phyloP scores from a whole-genome alignment of 2,888 invertebrate genomes.

The Melinaea marsaeus region DNA sequence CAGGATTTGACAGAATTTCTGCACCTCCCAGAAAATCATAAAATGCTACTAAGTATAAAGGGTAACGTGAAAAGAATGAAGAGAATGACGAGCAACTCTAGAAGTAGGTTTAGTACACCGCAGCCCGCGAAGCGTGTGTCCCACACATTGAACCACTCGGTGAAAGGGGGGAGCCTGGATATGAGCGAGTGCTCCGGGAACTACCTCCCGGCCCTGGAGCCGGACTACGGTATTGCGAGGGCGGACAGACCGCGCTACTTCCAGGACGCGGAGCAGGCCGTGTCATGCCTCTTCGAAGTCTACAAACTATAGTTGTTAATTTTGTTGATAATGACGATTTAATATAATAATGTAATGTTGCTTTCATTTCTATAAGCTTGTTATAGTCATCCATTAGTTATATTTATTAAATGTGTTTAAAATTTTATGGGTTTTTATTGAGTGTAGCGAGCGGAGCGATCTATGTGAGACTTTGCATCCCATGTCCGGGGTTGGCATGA shows the following conservation, averaged over 20 bases:
- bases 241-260: slow-evolving; percentile 64
- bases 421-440: no score
- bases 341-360: slow-evolving; percentile 10
- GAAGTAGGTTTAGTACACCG: slow-evolving; percentile 48
- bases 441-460: no score
- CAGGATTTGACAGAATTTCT: slow-evolving; percentile 62
- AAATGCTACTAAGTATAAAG: slow-evolving; percentile 59
- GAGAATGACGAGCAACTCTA: slow-evolving; percentile 54
- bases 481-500: no score
- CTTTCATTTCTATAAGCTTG: slow-evolving; percentile 3
- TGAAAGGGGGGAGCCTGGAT: slow-evolving; percentile 40
- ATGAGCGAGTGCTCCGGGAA: slow-evolving; percentile 31
- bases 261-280: slow-evolving; percentile 64
- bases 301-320: slow-evolving; percentile 51
- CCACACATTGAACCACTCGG: slow-evolving; percentile 45
- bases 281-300: slow-evolving; percentile 58
- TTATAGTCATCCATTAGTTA: not conserved
- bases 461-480: no score
- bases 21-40: slow-evolving; percentile 58
- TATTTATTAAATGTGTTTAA: no score
- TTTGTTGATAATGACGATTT: slow-evolving; percentile 11
- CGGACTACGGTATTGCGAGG: slow-evolving; percentile 63
- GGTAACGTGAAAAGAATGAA: slow-evolving; percentile 55
- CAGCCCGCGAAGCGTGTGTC: slow-evolving; percentile 46
- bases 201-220: slow-evolving; percentile 56